Percentiles rank a stretch among this genome's conserved stretches.
These are phyloP conservation scores for Rallus limicola DNA, from an alignment of 2,113 vertebrate species.

Conservation along the genomic window DNA sequence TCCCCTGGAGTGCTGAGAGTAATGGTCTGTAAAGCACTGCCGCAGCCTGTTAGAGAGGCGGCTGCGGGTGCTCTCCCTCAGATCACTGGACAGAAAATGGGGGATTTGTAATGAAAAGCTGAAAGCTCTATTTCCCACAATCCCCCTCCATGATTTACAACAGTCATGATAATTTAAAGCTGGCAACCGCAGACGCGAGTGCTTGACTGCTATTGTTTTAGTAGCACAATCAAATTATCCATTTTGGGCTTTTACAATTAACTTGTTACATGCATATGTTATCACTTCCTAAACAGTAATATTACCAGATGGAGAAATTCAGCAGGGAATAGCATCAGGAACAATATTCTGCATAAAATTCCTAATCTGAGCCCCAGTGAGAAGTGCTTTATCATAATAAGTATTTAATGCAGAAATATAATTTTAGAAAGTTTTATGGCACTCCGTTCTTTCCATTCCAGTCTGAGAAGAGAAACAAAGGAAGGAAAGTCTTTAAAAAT, in stretches of 20 bases:
- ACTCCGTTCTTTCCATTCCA: background rate
- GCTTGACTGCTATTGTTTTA: background rate
- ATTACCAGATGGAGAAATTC: conserved; percentile 13
- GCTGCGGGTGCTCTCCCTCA: background rate
- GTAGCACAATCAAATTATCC: conserved; percentile 1
- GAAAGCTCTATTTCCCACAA: conserved; percentile 21
- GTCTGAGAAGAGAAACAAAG: background rate
- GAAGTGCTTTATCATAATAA: background rate
- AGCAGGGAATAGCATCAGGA: background rate
- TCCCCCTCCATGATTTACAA: background rate
- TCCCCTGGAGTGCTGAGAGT: background rate
- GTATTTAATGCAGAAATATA: background rate
- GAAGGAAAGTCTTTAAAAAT: background rate
- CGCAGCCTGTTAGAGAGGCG: background rate
- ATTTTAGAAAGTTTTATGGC: background rate
- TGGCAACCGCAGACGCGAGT: background rate
- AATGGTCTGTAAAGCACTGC: background rate
- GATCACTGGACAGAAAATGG: background rate
- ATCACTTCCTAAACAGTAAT: conserved; percentile 26
- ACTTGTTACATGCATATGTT: conserved; percentile 28
- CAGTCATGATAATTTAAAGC: background rate
- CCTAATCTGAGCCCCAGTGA: background rate
- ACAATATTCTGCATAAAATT: background rate
- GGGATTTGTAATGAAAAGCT: background rate
- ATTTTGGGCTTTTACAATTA: conserved; percentile 5